Evolutionary conservation across 2,888 invertebrate genomes (phyloP), one percentile per base, ranked within the genome.

Genomic region (Fissipunctia ypsillon): DNA sequence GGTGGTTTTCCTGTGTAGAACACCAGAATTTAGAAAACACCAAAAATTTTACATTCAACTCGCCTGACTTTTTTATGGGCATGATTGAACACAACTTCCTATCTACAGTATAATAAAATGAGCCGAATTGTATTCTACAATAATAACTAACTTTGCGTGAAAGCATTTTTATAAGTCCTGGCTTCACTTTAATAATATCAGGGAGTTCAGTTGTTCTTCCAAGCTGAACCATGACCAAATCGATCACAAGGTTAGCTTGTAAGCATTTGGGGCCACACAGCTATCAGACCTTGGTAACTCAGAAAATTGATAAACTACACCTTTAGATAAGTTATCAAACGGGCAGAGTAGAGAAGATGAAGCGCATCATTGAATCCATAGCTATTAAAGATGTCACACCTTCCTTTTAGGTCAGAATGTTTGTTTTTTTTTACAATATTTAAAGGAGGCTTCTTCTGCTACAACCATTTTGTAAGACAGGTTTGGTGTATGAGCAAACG

Each of bases 1-100:
- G 97, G 97, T 80, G 97, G 97, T 94, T 97, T 97, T 84, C 98
- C 98, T 98, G 92, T 16, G 89, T 86, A 73, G 0, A 59, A 69
- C 3, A 54, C 2, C 6, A 54, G 0, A 25, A 54, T 54, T 80
- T 31, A 73, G 7, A 64, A 22, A 63, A 9, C 14, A 38, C n/a
- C 0, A 41, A 59, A 35, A 52, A 35, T 9, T 28, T 43, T 12
- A 19, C 3, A 35, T 38, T 38, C 12, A 22, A 28, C 35, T 31
- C 35, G n/a, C 28, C n/a, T 56, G 38, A 38, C 9, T n/a, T 52
- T 60, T 28, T 41, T 63, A 31, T 41, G 6, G 9, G 3, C 41
- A 43, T 43, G 28, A 28, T 60, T 38, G 7, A n/a, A 45, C 28
- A 19, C 25, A 56, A 54, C 45, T 48, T 61, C 73, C 73, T 43